Evolutionary conservation across 1,140 invertebrate species (phyloP), one percentile per base, ranked within the genome.

Genomic region (Trichonephila clavipes): DNA sequence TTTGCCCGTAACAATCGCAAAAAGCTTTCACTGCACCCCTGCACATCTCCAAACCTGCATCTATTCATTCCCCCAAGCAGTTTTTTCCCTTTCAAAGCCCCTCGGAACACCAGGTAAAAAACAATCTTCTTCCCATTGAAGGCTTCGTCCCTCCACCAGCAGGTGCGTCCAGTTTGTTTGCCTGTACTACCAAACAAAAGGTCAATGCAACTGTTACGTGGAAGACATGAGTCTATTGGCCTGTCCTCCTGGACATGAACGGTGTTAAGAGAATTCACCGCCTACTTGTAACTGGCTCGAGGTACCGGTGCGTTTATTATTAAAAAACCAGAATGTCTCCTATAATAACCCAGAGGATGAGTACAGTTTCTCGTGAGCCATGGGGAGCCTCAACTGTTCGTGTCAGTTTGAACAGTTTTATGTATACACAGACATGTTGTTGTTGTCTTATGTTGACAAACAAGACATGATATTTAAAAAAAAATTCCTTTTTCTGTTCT

Each of bases 171-270:
- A 90, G 89, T 90, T 90, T 90, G 77, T 82, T 90, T 81, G 61
- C 34, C 88, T 24, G 66, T 89, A 24, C n/a, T 16, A 19, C 62
- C 62, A 69, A 89, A 72, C 62, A 61, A 90, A 90, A 90, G 77
- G 89, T 90, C 69, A 82, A 90, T 90, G 89, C 89, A 82, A 82
- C 69, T 90, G 89, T 90, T 90, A 62, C 89, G 77, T 90, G 66
- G 88, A 77, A 69, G 28, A 72, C 51, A 69, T 28, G 62, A 21
- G 62, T 64, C 62, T 64, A 64, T 64, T 64, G 24, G 72, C 28
- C 28, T 77, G 72, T 77, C 18, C 72, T 77, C 34, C 28, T 77
- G 72, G 72, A 77, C 72, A 83, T 51, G 51, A 59, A 51, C 51
- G 40, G 40, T 83, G 82, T 58, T 44, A 83, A n/a, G 82, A 58